These are phyloP conservation scores for Calliopsis andreniformis DNA, from an alignment of 1,140 invertebrate species.

Conservation along the genomic window DNA sequence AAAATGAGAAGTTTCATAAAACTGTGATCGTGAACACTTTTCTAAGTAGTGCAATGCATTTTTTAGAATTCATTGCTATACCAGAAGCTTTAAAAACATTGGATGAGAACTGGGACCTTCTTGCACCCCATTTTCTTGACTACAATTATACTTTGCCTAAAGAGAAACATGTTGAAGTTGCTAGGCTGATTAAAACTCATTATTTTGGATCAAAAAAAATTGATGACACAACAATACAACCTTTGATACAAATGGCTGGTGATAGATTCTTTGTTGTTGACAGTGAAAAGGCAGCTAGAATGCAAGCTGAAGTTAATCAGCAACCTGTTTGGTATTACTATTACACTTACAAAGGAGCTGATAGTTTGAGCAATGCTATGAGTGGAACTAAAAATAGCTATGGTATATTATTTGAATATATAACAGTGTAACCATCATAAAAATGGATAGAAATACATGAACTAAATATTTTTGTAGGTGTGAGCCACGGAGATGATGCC, in stretches of 20 bases:
- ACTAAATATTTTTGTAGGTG: slow-evolving; percentile 76
- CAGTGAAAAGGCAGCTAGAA: slow-evolving; percentile 81
- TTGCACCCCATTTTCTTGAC: slow-evolving; percentile 83
- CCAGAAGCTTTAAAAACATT: slow-evolving; percentile 79
- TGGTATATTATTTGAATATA: slow-evolving; percentile 79
- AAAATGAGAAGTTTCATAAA: background rate
- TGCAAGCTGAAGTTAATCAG: slow-evolving; percentile 81
- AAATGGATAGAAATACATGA: slow-evolving; percentile 9
- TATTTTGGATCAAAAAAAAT: slow-evolving; percentile 82
- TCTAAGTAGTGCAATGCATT: background rate
- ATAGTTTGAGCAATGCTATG: slow-evolving; percentile 81
- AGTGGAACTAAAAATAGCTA: slow-evolving; percentile 79
- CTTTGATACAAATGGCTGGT: slow-evolving; percentile 80
- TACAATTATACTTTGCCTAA: slow-evolving; percentile 84
- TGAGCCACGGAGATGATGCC: slow-evolving; percentile 84
- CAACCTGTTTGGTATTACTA: slow-evolving; percentile 84
- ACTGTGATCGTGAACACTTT: background rate
- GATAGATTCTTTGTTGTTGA: slow-evolving; percentile 83
- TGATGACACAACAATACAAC: slow-evolving; percentile 52
- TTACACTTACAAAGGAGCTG: slow-evolving; percentile 81
- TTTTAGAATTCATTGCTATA: slow-evolving; percentile 80
- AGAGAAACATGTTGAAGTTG: slow-evolving; percentile 75
- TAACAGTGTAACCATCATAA: background rate
- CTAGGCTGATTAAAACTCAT: slow-evolving; percentile 81
- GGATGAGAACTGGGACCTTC: slow-evolving; percentile 82